phyloP scores from a whole-genome alignment of 2,888 invertebrate genomes.

The Diaperis boleti region DNA sequence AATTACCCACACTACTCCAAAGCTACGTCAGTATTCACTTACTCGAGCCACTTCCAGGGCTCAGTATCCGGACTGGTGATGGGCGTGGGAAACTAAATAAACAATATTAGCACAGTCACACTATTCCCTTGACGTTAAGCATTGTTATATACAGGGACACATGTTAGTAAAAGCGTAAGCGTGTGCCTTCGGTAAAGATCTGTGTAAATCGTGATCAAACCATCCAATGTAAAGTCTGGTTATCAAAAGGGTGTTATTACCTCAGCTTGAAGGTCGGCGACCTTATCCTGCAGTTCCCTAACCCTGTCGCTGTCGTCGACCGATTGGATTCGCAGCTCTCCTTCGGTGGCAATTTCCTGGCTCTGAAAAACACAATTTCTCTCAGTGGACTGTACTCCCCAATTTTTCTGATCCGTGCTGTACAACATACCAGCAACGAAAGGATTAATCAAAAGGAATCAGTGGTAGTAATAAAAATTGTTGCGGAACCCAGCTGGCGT shows the following conservation, averaged over 20 bases:
- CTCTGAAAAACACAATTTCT: slow-evolving; percentile 72
- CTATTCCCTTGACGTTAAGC: slow-evolving; percentile 17
- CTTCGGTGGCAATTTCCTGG: slow-evolving; percentile 94
- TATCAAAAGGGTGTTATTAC: slow-evolving; percentile 68
- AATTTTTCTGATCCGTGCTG: no score
- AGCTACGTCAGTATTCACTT: slow-evolving; percentile 67
- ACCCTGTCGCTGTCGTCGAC: slow-evolving; percentile 88
- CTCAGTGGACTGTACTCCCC: no score
- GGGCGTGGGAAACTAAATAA: slow-evolving; percentile 87
- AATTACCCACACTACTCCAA: slow-evolving; percentile 26
- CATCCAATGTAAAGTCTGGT: not conserved
- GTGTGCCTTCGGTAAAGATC: slow-evolving; percentile 29
- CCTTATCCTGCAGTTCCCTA: slow-evolving; percentile 91
- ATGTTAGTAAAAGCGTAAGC: slow-evolving; percentile 33
- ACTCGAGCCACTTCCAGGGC: slow-evolving; percentile 92
- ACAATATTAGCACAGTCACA: slow-evolving; percentile 48
- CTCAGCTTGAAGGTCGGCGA: slow-evolving; percentile 94
- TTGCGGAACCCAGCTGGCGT: no score
- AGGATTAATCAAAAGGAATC: no score
- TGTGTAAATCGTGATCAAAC: slow-evolving; percentile 17
- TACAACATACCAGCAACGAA: no score
- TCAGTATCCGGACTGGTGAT: slow-evolving; percentile 89
- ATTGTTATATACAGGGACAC: slow-evolving; percentile 26
- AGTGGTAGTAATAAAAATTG: no score
- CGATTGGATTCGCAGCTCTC: slow-evolving; percentile 85